Evolutionary conservation across 2,797 vertebrate genomes (phyloP), one percentile per base, ranked within the genome.

Genomic region (Petrocephalus schoutedeni): DNA sequence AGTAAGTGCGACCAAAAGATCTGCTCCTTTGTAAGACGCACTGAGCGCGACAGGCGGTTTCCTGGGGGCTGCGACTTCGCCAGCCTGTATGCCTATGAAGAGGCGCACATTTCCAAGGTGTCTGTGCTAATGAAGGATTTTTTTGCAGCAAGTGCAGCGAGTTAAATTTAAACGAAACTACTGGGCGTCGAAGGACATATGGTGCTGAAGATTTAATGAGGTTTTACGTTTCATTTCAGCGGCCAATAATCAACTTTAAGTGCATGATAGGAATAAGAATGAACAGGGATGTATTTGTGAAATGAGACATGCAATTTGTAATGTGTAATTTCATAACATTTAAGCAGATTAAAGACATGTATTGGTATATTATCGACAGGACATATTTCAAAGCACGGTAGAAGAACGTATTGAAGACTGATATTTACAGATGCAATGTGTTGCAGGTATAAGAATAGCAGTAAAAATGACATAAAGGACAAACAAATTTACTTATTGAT

Each of bases 191-290:
- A 36, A 41, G 36, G 32, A 19, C 16, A 74, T 41, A 89, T 94
- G 92, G 92, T 89, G 28, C 71, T 92, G 89, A 96, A 96, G 92
- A 92, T 96, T 96, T 95, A 95, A 96, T 96, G 95, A 95, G 91
- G 94, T 93, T 91, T 94, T 94, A 87, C 89, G 93, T 95, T 95
- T 95, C 94, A 45, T 74, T 89, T 83, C 87, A 90, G 88, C 88
- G 88, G 71, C 90, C 87, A 89, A 90, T 91, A 91, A 91, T 74
- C 89, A 87, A 88, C 90, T 90, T 92, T 90, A n/a, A 74, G 54
- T 12, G 23, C 56, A 86, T 57, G 36, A 61, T 21, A 64, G 4
- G n/a, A n/a, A 4, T 28, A 7, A 57, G 71, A 41, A 41, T 45
- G 71, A 36, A 36, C 4, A 3, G 51, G 51, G 2, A 54, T 23